Base-by-base conservation (phyloP, 2,888 invertebrate genomes). In the Timandra comae region DNA sequence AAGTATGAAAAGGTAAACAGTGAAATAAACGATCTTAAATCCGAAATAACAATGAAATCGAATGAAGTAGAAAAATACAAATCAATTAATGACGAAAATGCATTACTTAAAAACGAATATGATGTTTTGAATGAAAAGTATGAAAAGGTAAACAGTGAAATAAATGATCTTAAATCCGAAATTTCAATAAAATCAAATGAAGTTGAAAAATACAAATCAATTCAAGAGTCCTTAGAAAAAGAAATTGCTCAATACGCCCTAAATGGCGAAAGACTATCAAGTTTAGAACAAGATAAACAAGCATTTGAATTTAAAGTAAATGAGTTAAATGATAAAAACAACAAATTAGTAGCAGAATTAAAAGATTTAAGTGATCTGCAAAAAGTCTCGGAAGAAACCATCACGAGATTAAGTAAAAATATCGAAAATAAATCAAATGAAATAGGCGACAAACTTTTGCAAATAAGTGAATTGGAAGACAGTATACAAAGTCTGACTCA, bases 401-500 rank as follows among this genome's bases (percentile, higher is more conserved):
- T 47, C 9, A 30, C 45, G 35, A 46, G 41, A 28, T 9, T 62
- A 46, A 56, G 49, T 23, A 33, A 42, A 25, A 38, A 41, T 20
- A n/a, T 49, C 3, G 28, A 31, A 13, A 42, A 35, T 11, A 42
- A 40, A 41, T 44, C 45, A 20, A 30, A 28, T n/a, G 42, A 53
- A 36, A 44, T 56, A 20, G 43, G 49, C n/a, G 26, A 28, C 23
- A 63, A 66, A 35, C 52, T 69, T 42, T 56, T 62, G 42, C 49
- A 63, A 41, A 47, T 59, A 20, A 36, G 41, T 40, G 45, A 46
- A 34, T 29, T 58, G 11, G 25, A 56, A 32, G 50, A 54, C 13
- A 49, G 49, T 57, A 38, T 53, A 10, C 43, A 67, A 49, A 41
- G 34, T n/a, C 46, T 77, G 33, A 60, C 58, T 12, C 50, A 68